Evolutionary conservation across 2,888 invertebrate genomes (phyloP), one percentile per base, ranked within the genome.

Genomic region (Lordiphosa andalusiaca): DNA sequence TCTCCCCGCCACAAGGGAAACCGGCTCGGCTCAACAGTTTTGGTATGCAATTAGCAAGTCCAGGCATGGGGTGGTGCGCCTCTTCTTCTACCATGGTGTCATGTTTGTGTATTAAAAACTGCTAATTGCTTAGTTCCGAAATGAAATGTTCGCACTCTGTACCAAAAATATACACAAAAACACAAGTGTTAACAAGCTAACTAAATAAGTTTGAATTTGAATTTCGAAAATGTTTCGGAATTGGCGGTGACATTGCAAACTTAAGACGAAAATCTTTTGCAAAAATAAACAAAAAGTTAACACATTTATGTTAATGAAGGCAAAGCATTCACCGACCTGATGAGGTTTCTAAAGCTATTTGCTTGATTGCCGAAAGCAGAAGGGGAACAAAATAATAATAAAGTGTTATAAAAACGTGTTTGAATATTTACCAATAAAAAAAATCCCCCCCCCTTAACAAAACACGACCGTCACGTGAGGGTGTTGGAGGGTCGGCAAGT

Each of bases 351-450:
- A 55, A 54, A 55, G 63, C 49, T 58, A 9, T 64, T 53, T 47
- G 60, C 44, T 59, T 54, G 60, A 70, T 57, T 64, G 61, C 57
- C 47, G 58, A 51, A 59, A 51, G 44, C 44, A 23, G 50, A 42
- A 37, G 39, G 36, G 35, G 6, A 40, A 42, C 12, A 35, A 41
- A 49, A 16, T 16, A 59, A 42, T 48, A 25, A 42, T 55, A 35
- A 61, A 63, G 50, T 42, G 41, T 51, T 33, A 38, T 44, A 42
- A 48, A 62, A 77, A 76, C 80, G 73, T 75, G 78, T 75, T 75
- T 67, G 48, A 57, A 52, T 48, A 42, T 23, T 59, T 63, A 12
- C 6, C 10, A 44, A 16, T 16, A 44, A 10, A 44, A 44, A 44
- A 44, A 6, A 1, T 16, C 16, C 16, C 16, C 33, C 30, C 44